phyloP scores from a whole-genome alignment of 92 coral and sea anemone genomes.

The Porites rus region DNA sequence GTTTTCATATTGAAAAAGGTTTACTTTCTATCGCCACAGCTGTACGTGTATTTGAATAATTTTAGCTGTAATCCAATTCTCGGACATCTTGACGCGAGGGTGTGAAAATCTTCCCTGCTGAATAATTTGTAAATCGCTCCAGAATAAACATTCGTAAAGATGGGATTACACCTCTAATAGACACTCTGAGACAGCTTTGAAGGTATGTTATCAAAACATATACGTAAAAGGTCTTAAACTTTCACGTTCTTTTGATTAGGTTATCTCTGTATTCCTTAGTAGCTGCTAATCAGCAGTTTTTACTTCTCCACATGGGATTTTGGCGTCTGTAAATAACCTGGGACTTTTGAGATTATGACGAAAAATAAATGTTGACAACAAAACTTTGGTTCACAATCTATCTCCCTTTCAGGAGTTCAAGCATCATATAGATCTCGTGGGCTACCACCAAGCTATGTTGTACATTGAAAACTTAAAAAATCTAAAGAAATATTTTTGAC shows the following conservation, averaged over 20 bases:
- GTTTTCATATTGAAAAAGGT: neutral
- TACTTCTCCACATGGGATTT: neutral
- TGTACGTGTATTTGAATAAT: neutral
- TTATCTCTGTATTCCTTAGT: neutral
- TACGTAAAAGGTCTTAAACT: neutral
- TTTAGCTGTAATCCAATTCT: neutral
- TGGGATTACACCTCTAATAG: neutral
- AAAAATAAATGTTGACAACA: neutral
- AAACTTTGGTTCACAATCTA: neutral
- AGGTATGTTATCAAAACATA: neutral
- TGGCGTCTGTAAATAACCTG: neutral
- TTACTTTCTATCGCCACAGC: neutral
- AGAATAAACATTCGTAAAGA: neutral
- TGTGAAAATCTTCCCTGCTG: slow-evolving; percentile 9
- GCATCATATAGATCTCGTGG: neutral
- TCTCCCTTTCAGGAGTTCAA: neutral
- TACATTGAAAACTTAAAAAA: neutral
- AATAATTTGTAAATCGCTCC: slow-evolving; percentile 4
- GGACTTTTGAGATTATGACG: neutral
- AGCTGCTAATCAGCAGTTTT: neutral
- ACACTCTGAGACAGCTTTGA: neutral
- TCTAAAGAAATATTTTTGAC: neutral
- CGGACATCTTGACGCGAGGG: neutral
- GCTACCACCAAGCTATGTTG: neutral
- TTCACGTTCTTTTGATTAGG: neutral